A percentile compares a stretch with the other conserved stretches of the same genome.
Conservation (phyloP, 2,797 vertebrate species). For the Acipenser oxyrinchus region DNA sequence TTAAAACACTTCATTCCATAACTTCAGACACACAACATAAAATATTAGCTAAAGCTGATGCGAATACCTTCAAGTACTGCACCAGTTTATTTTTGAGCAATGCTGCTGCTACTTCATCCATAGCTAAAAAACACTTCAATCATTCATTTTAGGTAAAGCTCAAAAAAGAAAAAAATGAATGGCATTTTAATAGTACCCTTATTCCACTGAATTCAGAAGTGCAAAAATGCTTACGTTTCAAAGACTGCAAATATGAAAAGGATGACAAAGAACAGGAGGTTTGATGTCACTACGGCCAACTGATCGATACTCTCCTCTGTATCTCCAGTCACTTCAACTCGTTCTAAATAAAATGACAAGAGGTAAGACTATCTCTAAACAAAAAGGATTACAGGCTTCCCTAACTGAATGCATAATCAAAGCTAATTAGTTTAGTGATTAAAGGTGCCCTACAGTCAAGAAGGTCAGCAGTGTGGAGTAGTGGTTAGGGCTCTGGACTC, state of each 20-base stretch:
- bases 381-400: neutral
- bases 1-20: too few relatives aligned
- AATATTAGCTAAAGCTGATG: too few relatives aligned
- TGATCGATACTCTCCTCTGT: constrained; percentile 63
- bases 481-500: too few relatives aligned
- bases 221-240: constrained; percentile 77
- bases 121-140: neutral
- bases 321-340: constrained; percentile 38
- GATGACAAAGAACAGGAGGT: constrained; percentile 81
- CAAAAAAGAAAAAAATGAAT: neutral
- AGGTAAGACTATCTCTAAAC: neutral
- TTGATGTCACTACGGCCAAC: constrained; percentile 74
- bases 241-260: constrained; percentile 93
- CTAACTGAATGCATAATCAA: neutral
- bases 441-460: too few relatives aligned
- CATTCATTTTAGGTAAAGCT: neutral
- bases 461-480: too few relatives aligned
- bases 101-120: neutral
- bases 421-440: neutral
- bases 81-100: too few relatives aligned
- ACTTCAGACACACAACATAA: too few relatives aligned
- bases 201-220: neutral
- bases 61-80: too few relatives aligned
- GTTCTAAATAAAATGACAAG: constrained; percentile 43
- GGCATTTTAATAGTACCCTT: neutral